Conservation (phyloP, 2,797 vertebrate species). For the Spinus pinus region DNA sequence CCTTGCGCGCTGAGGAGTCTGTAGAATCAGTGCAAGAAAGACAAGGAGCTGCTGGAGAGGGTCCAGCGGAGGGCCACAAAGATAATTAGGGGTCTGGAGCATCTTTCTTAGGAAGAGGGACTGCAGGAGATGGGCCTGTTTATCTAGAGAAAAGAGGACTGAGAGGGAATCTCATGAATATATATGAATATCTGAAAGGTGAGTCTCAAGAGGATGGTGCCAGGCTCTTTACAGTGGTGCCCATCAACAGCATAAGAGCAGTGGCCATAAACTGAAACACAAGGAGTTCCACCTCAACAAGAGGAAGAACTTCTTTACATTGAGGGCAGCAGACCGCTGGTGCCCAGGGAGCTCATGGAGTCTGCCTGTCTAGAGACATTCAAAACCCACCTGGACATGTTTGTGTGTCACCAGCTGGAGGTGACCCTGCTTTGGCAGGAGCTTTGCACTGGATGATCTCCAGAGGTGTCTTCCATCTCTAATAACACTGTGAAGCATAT, state of each 20-base stretch:
- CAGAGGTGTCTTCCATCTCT: not conserved
- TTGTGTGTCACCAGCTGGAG: not conserved
- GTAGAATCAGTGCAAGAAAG: not conserved
- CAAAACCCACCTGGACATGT: rapidly evolving
- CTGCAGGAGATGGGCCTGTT: not conserved
- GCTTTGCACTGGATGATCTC: not conserved
- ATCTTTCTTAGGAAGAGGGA: not conserved
- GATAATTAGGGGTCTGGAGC: not conserved
- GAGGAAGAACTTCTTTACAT: not conserved
- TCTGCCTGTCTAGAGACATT: not conserved
- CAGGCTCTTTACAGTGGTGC: rapidly evolving
- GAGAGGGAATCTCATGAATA: not conserved
- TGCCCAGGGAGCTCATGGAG: rapidly evolving
- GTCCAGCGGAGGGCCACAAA: not conserved
- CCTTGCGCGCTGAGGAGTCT: rapidly evolving
- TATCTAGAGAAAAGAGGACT: not conserved
- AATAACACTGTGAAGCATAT: not conserved
- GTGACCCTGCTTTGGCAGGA: not conserved
- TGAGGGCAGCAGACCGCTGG: not conserved
- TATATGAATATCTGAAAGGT: not conserved
- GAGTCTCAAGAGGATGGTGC: not conserved
- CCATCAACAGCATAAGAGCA: not conserved
- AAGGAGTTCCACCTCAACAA: not conserved
- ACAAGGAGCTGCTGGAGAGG: not conserved
- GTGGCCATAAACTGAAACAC: not conserved